Evolutionary conservation across 1,140 invertebrate species (phyloP).

Genomic region (Philaenus spumarius): DNA sequence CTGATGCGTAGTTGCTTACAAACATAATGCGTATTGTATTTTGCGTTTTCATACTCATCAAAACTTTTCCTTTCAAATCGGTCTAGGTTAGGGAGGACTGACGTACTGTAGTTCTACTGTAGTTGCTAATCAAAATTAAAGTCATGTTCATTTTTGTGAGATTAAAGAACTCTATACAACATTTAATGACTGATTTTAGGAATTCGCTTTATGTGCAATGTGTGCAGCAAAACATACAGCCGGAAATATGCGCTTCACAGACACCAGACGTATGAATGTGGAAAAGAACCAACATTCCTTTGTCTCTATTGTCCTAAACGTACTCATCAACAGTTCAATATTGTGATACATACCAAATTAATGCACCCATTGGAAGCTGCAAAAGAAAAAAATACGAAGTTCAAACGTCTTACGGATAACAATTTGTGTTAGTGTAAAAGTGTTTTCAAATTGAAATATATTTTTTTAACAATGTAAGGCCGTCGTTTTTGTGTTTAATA

Average conservation of each 20-base stretch:
- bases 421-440: background rate
- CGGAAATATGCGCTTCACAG: conserved; percentile 23
- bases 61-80: background rate
- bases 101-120: too few relatives aligned
- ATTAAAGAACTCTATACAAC: too few relatives aligned
- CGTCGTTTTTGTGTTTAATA: too few relatives aligned
- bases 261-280: conserved; percentile 36
- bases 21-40: too few relatives aligned
- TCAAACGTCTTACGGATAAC: background rate
- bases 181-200: background rate
- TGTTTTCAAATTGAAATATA: background rate
- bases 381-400: background rate
- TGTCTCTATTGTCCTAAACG: conserved; percentile 35
- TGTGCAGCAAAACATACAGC: conserved; percentile 11
- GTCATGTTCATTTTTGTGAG: too few relatives aligned
- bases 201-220: background rate
- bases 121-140: too few relatives aligned
- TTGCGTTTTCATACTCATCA: background rate
- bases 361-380: background rate
- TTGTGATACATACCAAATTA: conserved; percentile 7
- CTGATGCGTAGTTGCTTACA: too few relatives aligned
- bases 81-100: too few relatives aligned
- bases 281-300: conserved; percentile 36
- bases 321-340: conserved; percentile 31
- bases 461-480: too few relatives aligned